A percentile compares a stretch with the other conserved stretches of the same genome.
Conservation (phyloP, 2,888 invertebrate species). For the Lasioglossum marginatum region DNA sequence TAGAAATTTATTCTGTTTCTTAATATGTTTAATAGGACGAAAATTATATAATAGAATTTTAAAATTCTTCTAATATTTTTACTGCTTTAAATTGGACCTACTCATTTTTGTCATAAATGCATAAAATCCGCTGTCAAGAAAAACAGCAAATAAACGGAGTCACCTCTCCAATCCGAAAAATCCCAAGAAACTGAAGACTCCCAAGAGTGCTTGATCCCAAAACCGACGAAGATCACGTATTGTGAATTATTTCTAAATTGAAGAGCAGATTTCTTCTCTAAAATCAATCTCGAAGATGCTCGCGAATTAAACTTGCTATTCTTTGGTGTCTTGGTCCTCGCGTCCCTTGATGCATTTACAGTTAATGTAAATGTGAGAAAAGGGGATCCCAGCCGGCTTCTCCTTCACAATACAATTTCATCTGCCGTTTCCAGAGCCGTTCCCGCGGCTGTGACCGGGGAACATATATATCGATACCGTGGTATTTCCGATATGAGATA, state of each 20-base stretch:
- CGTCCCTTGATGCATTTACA: slow-evolving; percentile 56
- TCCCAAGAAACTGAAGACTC: background rate
- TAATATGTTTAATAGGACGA: no score
- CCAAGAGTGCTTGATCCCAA: background rate
- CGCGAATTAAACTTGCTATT: slow-evolving; percentile 55
- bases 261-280: background rate
- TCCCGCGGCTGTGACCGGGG: slow-evolving; percentile 3
- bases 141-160: background rate
- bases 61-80: no score
- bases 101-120: no score
- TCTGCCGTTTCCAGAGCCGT: slow-evolving; percentile 30
- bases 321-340: slow-evolving; percentile 45
- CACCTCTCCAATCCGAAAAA: background rate
- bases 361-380: slow-evolving; percentile 65
- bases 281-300: no score
- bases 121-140: no score
- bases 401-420: slow-evolving; percentile 60
- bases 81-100: no score
- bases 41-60: no score
- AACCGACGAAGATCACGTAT: no score
- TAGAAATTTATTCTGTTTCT: no score
- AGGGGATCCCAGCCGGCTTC: slow-evolving; percentile 41
- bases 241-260: background rate
- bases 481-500: slow-evolving; percentile 19
- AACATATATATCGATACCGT: slow-evolving; percentile 34